Conservation (phyloP, 2,797 vertebrate species). For the Labroides dimidiatus region DNA sequence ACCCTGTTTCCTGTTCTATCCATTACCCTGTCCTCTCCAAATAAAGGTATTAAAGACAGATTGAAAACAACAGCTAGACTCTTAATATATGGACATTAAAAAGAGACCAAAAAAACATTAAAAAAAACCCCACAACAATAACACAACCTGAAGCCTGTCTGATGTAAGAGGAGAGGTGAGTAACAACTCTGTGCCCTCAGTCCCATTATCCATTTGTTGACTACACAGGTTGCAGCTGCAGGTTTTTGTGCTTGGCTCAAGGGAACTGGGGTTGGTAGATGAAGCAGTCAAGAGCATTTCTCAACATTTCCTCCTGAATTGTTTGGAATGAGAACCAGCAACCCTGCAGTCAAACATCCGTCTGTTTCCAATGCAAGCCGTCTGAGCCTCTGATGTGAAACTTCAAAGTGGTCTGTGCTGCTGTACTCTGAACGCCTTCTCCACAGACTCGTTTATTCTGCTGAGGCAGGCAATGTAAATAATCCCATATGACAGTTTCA, state of each 20-base stretch:
- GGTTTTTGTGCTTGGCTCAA: slow-evolving; percentile 10
- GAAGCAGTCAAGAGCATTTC: background rate
- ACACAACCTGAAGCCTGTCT: background rate
- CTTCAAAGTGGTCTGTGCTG: slow-evolving; percentile 33
- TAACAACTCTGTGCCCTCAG: background rate
- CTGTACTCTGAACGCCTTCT: slow-evolving; percentile 24
- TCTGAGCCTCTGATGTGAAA: slow-evolving; percentile 33
- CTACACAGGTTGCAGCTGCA: background rate
- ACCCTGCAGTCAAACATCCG: slow-evolving; percentile 31
- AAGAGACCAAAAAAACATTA: background rate
- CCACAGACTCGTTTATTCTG: slow-evolving; percentile 4
- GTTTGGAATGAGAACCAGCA: slow-evolving; percentile 12
- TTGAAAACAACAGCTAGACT: too few relatives aligned
- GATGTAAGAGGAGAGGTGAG: too few relatives aligned
- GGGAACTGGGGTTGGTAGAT: background rate
- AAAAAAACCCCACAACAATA: background rate
- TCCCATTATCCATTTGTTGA: background rate
- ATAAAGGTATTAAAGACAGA: too few relatives aligned
- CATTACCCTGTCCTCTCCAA: too few relatives aligned
- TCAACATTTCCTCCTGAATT: background rate
- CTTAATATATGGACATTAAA: too few relatives aligned
- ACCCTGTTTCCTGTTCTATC: too few relatives aligned
- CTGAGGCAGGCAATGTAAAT: slow-evolving; percentile 27
- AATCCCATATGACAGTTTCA: slow-evolving; percentile 22
- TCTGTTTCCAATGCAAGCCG: slow-evolving; percentile 13